Base-by-base conservation (phyloP, 2,797 vertebrate species). In the Enteromius anoplus region DNA sequence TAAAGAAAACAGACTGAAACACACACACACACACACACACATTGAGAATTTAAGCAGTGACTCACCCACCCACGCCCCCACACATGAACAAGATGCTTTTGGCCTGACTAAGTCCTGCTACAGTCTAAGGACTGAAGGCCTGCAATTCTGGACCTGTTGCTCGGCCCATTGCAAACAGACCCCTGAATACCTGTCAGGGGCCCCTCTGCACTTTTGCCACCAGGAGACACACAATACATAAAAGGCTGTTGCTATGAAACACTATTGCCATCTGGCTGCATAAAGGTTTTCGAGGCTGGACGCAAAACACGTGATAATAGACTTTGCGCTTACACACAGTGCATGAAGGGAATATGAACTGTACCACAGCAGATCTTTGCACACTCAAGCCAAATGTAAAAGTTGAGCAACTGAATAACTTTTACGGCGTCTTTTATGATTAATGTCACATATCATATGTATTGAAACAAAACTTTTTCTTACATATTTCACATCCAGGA, bases 41-140 rank as follows among this genome's bases (percentile, higher is more conserved):
- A 88, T 73, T 68, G 40, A 53, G 66, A 51, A 77, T 76, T 86
- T 71, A 75, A 62, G 75, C 88, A 89, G 84, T 71, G 79, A 89
- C 86, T 88, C 89, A 84, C 86, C 84, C 84, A 91, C 92, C 84
- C 84, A 91, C 92, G 85, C 93, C 93, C 92, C 91, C 92, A 84
- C 90, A 92, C 90, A 92, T 91, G 92, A 91, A 91, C 90, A 90
- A 90, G 91, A 93, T 95, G 93, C 93, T 92, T 92, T 86, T 88
- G 87, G 81, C 79, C 90, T 94, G 92, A 94, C 89, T 94, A 93
- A 93, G 89, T 82, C 87, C 88, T 79, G 87, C 83, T 84, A 84
- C 88, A 89, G 89, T 88, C 78, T 87, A 89, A 4, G 19, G 4
- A 64, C 81, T 71, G 29, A 21, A 58, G 77, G 91, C 87, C 60